These are phyloP conservation scores for Crypturellus tataupa DNA, from an alignment of 2,797 vertebrate species.

Conservation along the genomic window DNA sequence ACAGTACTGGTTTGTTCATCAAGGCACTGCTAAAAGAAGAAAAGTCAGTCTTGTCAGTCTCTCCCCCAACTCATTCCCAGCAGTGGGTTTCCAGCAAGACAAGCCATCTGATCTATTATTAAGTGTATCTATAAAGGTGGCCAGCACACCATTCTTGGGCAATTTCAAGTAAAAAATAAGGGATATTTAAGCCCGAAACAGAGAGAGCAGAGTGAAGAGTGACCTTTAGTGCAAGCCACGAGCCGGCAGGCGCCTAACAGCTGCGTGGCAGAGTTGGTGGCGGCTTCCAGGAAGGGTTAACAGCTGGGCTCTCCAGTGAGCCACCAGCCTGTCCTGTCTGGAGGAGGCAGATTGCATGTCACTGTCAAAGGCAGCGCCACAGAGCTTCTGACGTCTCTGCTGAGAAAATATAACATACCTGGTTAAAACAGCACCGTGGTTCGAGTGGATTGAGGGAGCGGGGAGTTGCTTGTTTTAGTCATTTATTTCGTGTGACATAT, in stretches of 20 bases:
- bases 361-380: not conserved
- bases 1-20: conserved; percentile 70
- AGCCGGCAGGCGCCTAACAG: not conserved
- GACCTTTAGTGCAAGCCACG: not conserved
- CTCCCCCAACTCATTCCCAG: not conserved
- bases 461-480: not conserved
- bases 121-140: not conserved
- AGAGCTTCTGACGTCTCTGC: conserved; percentile 8
- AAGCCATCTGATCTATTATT: conserved; percentile 50
- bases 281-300: conserved; percentile 40
- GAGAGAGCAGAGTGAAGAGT: not conserved
- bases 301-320: not conserved
- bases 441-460: not conserved
- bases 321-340: not conserved
- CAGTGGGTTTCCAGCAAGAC: conserved; percentile 19
- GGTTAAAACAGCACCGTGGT: not conserved
- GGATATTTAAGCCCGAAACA: not conserved
- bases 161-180: not conserved
- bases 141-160: not conserved
- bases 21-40: not conserved
- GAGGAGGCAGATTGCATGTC: not conserved
- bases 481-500: conserved; percentile 45
- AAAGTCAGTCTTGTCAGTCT: conserved; percentile 50
- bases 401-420: conserved; percentile 25
- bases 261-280: not conserved